Conservation (phyloP, 2,113 vertebrate species). For the Callipepla squamata region DNA sequence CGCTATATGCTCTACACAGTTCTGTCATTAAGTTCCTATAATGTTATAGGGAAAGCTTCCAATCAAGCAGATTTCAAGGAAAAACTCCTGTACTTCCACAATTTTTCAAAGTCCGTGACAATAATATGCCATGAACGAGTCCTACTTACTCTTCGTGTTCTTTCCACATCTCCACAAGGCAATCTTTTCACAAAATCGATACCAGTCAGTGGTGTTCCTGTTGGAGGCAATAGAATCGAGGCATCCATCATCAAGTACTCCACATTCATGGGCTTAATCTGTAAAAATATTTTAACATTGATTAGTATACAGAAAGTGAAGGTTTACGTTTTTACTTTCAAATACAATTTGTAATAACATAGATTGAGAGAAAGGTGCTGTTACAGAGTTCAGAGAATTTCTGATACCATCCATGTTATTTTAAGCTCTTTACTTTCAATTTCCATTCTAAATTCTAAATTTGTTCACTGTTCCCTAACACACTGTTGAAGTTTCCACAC, state of each 20-base stretch:
- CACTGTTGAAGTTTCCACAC: neutral
- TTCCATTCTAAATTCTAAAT: neutral
- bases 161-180: constrained; percentile 95
- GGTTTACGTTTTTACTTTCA: neutral
- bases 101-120: neutral
- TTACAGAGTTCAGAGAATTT: neutral
- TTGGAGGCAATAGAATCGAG: constrained; percentile 94
- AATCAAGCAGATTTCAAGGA: neutral
- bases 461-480: neutral
- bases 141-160: constrained; percentile 90
- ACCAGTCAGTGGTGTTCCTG: constrained; percentile 94
- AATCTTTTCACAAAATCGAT: constrained; percentile 98
- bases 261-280: constrained; percentile 98
- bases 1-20: neutral
- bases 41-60: neutral
- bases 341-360: neutral
- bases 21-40: neutral
- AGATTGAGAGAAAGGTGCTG: neutral
- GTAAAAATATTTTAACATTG: constrained; percentile 21
- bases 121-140: neutral
- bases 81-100: neutral
- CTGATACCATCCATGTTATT: neutral
- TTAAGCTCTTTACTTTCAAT: neutral
- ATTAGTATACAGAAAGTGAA: neutral
- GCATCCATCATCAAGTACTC: constrained; percentile 99